Evolutionary conservation across 2,113 vertebrate genomes (phyloP).

Genomic region (Osmerus mordax): DNA sequence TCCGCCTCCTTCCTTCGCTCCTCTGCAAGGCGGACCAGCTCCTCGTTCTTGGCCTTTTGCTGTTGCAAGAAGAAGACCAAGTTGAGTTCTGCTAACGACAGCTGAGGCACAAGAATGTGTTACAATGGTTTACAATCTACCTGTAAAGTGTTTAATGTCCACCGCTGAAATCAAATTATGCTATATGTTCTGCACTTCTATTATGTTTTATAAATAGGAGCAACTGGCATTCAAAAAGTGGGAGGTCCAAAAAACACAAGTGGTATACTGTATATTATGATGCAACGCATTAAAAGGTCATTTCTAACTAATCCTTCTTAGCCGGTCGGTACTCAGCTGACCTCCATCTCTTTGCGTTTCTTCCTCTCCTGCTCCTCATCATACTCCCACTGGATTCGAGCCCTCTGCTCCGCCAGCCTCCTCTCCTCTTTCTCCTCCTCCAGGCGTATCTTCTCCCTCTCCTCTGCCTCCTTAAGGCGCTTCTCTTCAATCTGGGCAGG

Average conservation of each 20-base stretch:
- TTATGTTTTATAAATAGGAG: too few relatives aligned
- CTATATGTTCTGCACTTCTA: too few relatives aligned
- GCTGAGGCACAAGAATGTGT: too few relatives aligned
- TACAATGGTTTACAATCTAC: too few relatives aligned
- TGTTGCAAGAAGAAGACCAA: conserved; percentile 44
- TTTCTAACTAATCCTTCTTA: too few relatives aligned
- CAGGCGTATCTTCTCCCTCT: conserved; percentile 74
- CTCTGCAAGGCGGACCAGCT: conserved; percentile 79
- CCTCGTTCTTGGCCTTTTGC: conserved; percentile 85
- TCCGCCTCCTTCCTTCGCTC: conserved; percentile 68
- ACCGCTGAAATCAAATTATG: too few relatives aligned
- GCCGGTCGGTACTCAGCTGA: conserved; percentile 31
- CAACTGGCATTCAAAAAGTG: too few relatives aligned
- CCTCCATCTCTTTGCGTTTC: conserved; percentile 82
- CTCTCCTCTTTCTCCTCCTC: conserved; percentile 88
- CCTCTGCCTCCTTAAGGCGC: conserved; percentile 78
- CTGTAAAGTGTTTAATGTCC: too few relatives aligned
- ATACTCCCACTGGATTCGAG: conserved; percentile 81
- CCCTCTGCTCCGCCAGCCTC: conserved; percentile 79
- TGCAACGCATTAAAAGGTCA: too few relatives aligned
- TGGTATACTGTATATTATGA: too few relatives aligned
- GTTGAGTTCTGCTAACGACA: background rate
- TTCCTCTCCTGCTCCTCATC: conserved; percentile 84
- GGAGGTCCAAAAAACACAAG: too few relatives aligned
- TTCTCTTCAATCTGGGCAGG: conserved; percentile 86